Base-by-base conservation (phyloP, 2,113 vertebrate species). In the Cygnus buccinator region DNA sequence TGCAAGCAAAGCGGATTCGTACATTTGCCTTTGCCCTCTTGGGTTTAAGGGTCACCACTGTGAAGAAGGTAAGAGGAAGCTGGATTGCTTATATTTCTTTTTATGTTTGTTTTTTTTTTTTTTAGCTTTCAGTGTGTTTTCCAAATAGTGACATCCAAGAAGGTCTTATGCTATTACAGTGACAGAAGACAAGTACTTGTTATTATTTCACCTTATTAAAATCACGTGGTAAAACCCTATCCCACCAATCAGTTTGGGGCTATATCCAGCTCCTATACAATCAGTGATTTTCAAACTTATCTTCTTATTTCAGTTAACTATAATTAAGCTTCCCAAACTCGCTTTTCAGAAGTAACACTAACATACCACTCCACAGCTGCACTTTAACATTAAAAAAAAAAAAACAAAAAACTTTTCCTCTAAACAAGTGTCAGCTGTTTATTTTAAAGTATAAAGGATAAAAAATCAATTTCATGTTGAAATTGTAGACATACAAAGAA, bases 21-120 rank as follows among this genome's bases (percentile, higher is more conserved):
- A 98, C 94, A 98, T 99, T 89, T 99, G 99, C 81, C 98, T 99
- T 82, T 99, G 99, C 87, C 99, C 98, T 10, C 98, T 99, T 8
- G 99, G 99, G 70, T 99, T 99, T 98, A 98, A 97, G 96, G 99
- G 99, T 35, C 95, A 97, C 18, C 98, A 99, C 43, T 99, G 99
- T 2, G 98, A 99, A 94, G 98, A 99, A 63, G 98, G 99, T 99
- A 97, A 99, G 99, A 89, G 66, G 35, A 57, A 52, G 12, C 33
- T 90, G 58, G n/a, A 10, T 20, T 70, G 66, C 26, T 61, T 43
- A 4, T 10, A 10, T 90, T 70, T 82, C 43, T 86, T 58, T 57
- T 31, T 77, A 9, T 22, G 13, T 57, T 91, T 29, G 10, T 39
- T 39, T 39, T 39, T 57, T 31, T 77, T 13, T 59, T 91, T 29